phyloP scores from a whole-genome alignment of 2,797 vertebrate species.

The Melanotaenia trifasciata region DNA sequence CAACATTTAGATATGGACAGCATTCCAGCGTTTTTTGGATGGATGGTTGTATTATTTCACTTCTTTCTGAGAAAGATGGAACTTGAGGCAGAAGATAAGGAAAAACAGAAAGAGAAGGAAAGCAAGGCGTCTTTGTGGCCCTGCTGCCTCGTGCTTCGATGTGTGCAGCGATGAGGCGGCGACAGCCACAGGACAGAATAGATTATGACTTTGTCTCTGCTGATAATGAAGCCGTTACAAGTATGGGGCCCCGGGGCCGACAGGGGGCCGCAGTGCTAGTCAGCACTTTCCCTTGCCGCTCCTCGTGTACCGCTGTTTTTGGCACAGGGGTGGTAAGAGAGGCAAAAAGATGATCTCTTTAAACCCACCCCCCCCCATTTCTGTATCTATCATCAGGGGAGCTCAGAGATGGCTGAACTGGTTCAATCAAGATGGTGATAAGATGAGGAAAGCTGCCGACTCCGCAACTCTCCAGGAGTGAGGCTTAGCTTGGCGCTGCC shows the following conservation, averaged over 20 bases:
- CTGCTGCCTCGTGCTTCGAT: conserved; percentile 26
- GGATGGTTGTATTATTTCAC: background rate
- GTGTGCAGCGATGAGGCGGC: conserved; percentile 39
- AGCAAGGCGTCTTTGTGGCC: conserved; percentile 23
- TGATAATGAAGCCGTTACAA: conserved; percentile 74
- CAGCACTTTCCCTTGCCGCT: conserved; percentile 61
- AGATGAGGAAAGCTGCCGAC: conserved; percentile 74
- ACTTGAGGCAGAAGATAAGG: conserved; percentile 12
- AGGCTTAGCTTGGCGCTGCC: conserved; percentile 59
- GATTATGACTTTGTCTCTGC: conserved; percentile 62
- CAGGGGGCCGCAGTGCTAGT: conserved; percentile 50
- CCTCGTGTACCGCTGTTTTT: conserved; percentile 21
- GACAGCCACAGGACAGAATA: conserved; percentile 67
- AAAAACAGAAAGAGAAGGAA: background rate
- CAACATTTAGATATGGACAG: background rate
- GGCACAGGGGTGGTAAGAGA: background rate
- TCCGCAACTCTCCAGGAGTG: conserved; percentile 65
- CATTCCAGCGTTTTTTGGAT: background rate
- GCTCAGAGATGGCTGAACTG: conserved; percentile 58
- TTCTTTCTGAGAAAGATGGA: conserved; percentile 20
- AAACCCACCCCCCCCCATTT: conserved; percentile 66
- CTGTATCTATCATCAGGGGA: conserved; percentile 70
- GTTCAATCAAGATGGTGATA: conserved; percentile 75
- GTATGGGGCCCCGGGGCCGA: conserved; percentile 42
- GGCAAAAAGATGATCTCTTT: conserved; percentile 53